Base-by-base conservation (phyloP, 2,888 invertebrate species). In the Gordius sp. region DNA sequence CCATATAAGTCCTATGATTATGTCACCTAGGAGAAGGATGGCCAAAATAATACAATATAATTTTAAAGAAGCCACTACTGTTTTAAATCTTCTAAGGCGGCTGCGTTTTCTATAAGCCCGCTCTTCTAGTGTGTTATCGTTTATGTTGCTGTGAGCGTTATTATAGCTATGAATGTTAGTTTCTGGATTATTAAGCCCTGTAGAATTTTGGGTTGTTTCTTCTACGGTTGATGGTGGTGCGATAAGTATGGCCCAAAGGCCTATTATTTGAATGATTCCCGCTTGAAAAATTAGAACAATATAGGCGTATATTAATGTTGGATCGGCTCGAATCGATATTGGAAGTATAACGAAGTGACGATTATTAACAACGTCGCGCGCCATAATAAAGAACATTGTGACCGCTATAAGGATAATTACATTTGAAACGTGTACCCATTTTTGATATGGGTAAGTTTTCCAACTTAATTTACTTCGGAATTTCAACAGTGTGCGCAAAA, bases 401-500 rank as follows among this genome's bases (percentile, higher is more conserved):
- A 47, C 47, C 23, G 47, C 47, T 4, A 47, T 8, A 4, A 47
- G 20, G 8, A 47, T 13, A 4, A 47, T 4, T 4, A 47, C 20
- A 23, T 47, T 47, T 4, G 47, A 47, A 23, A 47, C 4, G 20
- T 47, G 47, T 8, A 47, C 20, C 47, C 47, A 47, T 47, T 47
- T 47, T 47, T 47, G 47, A 20, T 47, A 47, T 8, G 47, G 16
- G 47, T 47, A 47, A n/a, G n/a, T n/a, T n/a, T n/a, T n/a, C n/a
- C n/a, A n/a, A n/a, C n/a, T n/a, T n/a, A n/a, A n/a, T n/a, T n/a
- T n/a, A n/a, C n/a, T n/a, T n/a, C n/a, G n/a, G n/a, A n/a, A n/a
- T n/a, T n/a, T n/a, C n/a, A n/a, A n/a, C n/a, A n/a, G n/a, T n/a
- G n/a, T n/a, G n/a, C n/a, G n/a, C n/a, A n/a, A n/a, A n/a, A n/a